A percentile compares a stretch with the other conserved stretches of the same genome.
These are phyloP conservation scores for Chaetodon trifascialis DNA, from an alignment of 2,113 vertebrate genomes.

Conservation along the genomic window DNA sequence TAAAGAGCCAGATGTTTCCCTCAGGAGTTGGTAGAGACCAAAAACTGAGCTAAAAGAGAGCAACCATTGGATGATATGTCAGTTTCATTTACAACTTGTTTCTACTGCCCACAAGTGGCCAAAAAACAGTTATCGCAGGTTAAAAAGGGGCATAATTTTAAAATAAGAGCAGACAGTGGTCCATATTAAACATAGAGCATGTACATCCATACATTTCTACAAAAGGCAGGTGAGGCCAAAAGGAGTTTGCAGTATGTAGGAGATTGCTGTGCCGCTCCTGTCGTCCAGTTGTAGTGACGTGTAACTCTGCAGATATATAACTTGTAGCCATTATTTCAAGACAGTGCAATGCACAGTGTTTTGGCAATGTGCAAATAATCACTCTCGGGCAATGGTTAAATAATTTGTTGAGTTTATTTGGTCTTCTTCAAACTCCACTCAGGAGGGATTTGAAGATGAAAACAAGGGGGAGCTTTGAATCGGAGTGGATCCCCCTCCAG, in stretches of 20 bases:
- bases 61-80: background rate
- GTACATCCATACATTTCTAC: background rate
- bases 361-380: slow-evolving; percentile 22
- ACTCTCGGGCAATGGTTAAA: slow-evolving; percentile 20
- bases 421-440: slow-evolving; percentile 39
- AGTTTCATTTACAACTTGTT: background rate
- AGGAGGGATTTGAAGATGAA: slow-evolving; percentile 31
- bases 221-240: background rate
- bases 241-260: too few relatives aligned
- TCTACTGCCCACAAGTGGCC: background rate
- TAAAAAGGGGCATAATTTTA: background rate
- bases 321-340: slow-evolving; percentile 13
- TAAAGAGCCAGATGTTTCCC: background rate
- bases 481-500: slow-evolving; percentile 18
- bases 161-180: background rate
- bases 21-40: background rate
- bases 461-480: slow-evolving; percentile 51
- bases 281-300: background rate
- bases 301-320: slow-evolving; percentile 20
- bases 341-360: slow-evolving; percentile 1
- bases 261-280: slow-evolving; percentile 19
- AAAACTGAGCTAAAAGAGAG: background rate
- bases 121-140: background rate
- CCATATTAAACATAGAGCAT: background rate
- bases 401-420: slow-evolving; percentile 57